Base-by-base conservation (phyloP, 2,113 vertebrate species). In the Cromileptes altivelis region DNA sequence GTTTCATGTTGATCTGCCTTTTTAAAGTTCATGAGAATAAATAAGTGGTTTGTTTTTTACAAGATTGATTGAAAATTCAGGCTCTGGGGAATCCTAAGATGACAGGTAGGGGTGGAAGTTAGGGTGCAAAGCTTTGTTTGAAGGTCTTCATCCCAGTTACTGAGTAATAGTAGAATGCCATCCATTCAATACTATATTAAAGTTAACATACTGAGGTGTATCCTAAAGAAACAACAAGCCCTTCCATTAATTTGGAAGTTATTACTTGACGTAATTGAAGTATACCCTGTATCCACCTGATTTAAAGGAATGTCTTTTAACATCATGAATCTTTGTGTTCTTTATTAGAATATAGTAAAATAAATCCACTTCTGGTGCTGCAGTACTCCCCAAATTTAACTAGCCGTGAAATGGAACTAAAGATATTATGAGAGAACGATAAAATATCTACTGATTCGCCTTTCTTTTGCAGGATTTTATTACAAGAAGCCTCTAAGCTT, bases 381-480 rank as follows among this genome's bases (percentile, higher is more conserved):
- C 18, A 65, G 13, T 15, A 52, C 65, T 75, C 63, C 72, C 10
- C 4, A 60, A 30, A 58, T 30, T 2, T 69, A 79, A 70, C 33
- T 55, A 33, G 56, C 58, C 40, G 13, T 73, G 78, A 40, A 78
- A 60, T 13, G 45, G 61, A 80, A 50, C 25, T 49, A 57, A 82
- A 42, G 64, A 80, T 76, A 50, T 61, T 71, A 50, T 37, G 23
- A 75, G 64, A 52, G 62, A 33, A 55, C 1, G 13, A 57, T 19
- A 19, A 61, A 37, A 37, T 52, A 42, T 42, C n/a, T 33, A 61
- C 57, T 4, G 14, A 60, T 25, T 49, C 42, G 69, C 1, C 19
- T 61, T 23, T 77, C 53, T 70, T 74, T 56, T 67, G 25, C 9
- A 63, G 50, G 47, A 53, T 61, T 86, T 64, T 67, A 70, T 75